Evolutionary conservation across 2,797 vertebrate species (phyloP).

Genomic region (Hypotaenidia okinawae): DNA sequence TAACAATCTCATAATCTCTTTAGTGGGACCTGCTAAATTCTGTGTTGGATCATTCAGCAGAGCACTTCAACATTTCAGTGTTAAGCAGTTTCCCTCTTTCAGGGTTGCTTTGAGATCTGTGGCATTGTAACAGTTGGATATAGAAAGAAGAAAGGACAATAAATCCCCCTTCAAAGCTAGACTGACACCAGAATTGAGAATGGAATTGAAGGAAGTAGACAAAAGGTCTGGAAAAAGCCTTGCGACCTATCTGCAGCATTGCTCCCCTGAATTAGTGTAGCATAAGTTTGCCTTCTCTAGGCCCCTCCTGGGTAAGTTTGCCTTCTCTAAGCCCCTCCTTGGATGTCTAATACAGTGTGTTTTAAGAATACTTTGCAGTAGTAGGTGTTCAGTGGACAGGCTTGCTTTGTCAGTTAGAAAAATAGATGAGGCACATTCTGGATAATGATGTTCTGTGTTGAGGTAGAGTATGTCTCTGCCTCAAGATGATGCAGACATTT

Average conservation of each 20-base stretch:
- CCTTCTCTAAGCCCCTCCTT: not conserved
- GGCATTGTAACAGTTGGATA: not conserved
- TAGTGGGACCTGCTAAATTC: not conserved
- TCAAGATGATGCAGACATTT: constrained; percentile 55
- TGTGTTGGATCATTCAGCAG: not conserved
- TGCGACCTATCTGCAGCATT: not conserved
- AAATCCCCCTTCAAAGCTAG: not conserved
- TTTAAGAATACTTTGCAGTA: not conserved
- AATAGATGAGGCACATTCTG: constrained; percentile 14
- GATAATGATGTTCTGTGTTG: not conserved
- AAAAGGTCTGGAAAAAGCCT: not conserved
- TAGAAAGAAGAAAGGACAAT: not conserved
- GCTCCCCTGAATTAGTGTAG: not conserved
- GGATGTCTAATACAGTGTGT: not conserved
- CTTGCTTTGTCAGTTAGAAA: not conserved
- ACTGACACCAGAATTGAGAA: not conserved
- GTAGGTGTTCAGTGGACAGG: not conserved
- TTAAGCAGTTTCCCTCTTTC: not conserved
- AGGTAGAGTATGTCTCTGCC: constrained; percentile 11
- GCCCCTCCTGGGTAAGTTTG: not conserved
- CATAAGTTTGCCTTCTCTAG: not conserved
- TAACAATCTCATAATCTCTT: not conserved
- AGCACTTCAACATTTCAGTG: not conserved
- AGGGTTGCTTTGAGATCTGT: not conserved
- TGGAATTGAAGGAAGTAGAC: not conserved